phyloP scores from a whole-genome alignment of 2,888 invertebrate genomes.

The Macropis europaea region DNA sequence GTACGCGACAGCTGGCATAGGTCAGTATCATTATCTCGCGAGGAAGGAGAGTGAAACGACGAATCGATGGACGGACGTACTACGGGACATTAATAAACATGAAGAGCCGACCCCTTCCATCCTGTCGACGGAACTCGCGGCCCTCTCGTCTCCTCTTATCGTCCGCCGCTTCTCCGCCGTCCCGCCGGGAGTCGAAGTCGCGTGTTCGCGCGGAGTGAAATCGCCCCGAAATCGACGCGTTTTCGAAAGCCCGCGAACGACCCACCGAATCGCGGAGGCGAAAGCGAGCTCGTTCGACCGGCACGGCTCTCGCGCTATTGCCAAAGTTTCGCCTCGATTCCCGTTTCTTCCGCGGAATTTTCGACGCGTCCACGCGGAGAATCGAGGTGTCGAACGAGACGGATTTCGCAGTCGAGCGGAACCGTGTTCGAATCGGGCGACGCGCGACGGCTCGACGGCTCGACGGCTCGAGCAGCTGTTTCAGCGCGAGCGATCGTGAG shows the following conservation, averaged over 20 bases:
- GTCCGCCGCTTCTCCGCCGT: not conserved
- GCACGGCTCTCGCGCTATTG: not conserved
- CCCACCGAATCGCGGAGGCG: too few species aligned
- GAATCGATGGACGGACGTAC: slow-evolving; percentile 72
- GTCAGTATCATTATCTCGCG: slow-evolving; percentile 75
- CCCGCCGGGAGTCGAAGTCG: not conserved
- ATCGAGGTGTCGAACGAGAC: too few species aligned
- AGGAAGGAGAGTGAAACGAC: slow-evolving; percentile 71
- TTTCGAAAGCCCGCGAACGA: not conserved
- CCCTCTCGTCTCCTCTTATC: slow-evolving; percentile 19
- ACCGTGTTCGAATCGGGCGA: slow-evolving; percentile 30
- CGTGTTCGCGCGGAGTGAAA: slow-evolving; percentile 2
- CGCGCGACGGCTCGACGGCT: too few species aligned
- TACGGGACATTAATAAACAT: slow-evolving; percentile 76
- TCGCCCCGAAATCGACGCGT: not conserved
- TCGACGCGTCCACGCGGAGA: too few species aligned
- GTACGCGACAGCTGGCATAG: slow-evolving; percentile 69
- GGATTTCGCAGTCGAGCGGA: not conserved
- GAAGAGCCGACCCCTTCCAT: slow-evolving; percentile 59
- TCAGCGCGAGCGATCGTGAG: slow-evolving; percentile 41
- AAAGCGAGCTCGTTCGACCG: not conserved
- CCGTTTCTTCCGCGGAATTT: too few species aligned
- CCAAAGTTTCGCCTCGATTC: not conserved
- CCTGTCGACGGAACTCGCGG: slow-evolving; percentile 16
- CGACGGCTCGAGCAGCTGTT: slow-evolving; percentile 42